These are phyloP conservation scores for Magallana ariakensis DNA, from an alignment of 1,140 invertebrate species.

Conservation along the genomic window DNA sequence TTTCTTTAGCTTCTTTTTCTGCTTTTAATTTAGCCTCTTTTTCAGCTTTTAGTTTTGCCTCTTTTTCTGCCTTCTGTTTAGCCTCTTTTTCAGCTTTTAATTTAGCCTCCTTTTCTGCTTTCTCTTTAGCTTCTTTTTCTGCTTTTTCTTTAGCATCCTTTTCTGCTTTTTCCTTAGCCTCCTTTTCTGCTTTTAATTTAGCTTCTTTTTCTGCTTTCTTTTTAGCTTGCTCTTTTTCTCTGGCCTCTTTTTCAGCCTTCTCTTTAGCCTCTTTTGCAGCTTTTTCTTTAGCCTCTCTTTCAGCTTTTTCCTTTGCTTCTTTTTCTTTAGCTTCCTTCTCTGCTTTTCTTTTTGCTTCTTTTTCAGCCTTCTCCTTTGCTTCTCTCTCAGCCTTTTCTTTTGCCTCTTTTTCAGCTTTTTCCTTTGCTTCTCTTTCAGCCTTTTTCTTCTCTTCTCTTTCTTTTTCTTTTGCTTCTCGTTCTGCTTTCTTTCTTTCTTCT, in stretches of 20 bases:
- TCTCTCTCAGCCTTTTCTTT: neutral
- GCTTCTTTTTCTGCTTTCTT: neutral
- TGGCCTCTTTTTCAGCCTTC: neutral
- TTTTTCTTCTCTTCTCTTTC: neutral
- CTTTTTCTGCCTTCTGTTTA: constrained; percentile 9
- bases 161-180: neutral
- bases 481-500: neutral
- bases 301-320: constrained; percentile 19
- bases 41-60: neutral
- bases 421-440: constrained; percentile 21
- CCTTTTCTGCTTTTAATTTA: neutral
- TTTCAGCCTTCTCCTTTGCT: constrained; percentile 16
- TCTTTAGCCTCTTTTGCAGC: constrained; percentile 42
- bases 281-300: constrained; percentile 39
- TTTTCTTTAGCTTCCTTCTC: constrained; percentile 12
- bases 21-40: neutral
- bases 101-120: neutral
- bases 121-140: neutral
- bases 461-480: constrained; percentile 9
- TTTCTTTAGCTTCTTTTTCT: neutral
- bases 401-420: constrained; percentile 27
- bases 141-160: constrained; percentile 4
- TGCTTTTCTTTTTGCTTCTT: constrained; percentile 9
- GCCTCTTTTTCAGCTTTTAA: neutral
- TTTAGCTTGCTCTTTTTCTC: neutral